phyloP scores from a whole-genome alignment of 1,140 invertebrate genomes.

The Bemisia tabaci region DNA sequence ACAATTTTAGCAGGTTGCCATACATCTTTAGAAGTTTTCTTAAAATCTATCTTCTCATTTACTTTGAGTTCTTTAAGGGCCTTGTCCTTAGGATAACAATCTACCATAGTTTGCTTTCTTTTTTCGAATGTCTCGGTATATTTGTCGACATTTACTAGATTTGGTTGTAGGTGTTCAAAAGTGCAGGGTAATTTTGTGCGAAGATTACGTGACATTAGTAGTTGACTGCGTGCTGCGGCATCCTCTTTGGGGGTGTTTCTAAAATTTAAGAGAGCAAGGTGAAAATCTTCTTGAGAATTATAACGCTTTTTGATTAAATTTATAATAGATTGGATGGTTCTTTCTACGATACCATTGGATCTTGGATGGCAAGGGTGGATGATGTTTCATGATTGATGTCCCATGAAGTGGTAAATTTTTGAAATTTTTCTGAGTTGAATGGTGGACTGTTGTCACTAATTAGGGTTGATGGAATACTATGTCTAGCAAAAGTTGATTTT shows the following conservation, averaged over 20 bases:
- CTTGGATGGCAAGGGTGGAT: constrained; percentile 28
- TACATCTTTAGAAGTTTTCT: too few species aligned
- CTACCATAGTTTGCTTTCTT: too few species aligned
- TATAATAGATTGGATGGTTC: constrained; percentile 29
- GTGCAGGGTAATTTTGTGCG: too few species aligned
- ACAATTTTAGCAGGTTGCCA: too few species aligned
- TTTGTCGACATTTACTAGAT: too few species aligned
- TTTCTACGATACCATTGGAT: constrained; percentile 30
- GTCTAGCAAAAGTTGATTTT: constrained; percentile 22
- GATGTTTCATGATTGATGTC: constrained; percentile 28
- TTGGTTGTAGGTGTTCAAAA: too few species aligned
- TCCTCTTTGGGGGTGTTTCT: constrained; percentile 2
- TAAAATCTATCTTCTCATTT: too few species aligned
- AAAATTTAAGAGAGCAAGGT: constrained; percentile 9
- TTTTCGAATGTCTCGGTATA: too few species aligned
- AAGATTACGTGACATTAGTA: too few species aligned
- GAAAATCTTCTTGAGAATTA: constrained; percentile 9
- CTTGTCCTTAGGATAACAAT: too few species aligned
- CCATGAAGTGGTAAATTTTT: constrained; percentile 29
- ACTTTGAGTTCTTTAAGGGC: too few species aligned
- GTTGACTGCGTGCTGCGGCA: too few species aligned
- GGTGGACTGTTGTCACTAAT: constrained; percentile 31
- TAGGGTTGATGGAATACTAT: constrained; percentile 27
- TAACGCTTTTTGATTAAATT: constrained; percentile 24
- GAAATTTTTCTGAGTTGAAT: constrained; percentile 28